These are phyloP conservation scores for Nerophis ophidion DNA, from an alignment of 2,113 vertebrate species.

Conservation along the genomic window DNA sequence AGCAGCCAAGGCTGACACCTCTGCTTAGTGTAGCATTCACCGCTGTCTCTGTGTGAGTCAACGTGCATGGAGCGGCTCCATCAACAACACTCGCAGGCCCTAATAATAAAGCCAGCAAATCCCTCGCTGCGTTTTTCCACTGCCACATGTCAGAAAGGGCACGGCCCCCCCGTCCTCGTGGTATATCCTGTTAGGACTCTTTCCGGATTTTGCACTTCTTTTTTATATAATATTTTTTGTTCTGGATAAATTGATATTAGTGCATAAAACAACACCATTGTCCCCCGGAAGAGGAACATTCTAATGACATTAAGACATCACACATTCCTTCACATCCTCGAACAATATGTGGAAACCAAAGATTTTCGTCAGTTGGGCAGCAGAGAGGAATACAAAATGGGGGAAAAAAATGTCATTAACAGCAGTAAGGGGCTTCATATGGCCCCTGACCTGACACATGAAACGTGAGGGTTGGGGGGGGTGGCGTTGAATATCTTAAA, in stretches of 20 bases:
- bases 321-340: constrained; percentile 49
- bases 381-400: background rate
- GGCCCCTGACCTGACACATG: too few relatives aligned
- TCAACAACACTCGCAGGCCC: constrained; percentile 46
- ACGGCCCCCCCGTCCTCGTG: constrained; percentile 22
- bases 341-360: constrained; percentile 45
- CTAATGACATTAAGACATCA: constrained; percentile 45
- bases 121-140: constrained; percentile 29
- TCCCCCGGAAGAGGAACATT: constrained; percentile 23
- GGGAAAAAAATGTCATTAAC: constrained; percentile 35
- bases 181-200: constrained; percentile 30
- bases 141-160: constrained; percentile 24
- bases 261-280: constrained; percentile 48
- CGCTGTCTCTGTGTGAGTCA: constrained; percentile 52
- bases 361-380: constrained; percentile 26
- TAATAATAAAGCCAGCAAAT: constrained; percentile 53
- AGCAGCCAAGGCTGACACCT: constrained; percentile 50
- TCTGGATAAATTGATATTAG: constrained; percentile 43
- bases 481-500: too few relatives aligned
- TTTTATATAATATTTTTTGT: constrained; percentile 43
- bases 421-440: too few relatives aligned
- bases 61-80: constrained; percentile 45
- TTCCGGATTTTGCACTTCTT: constrained; percentile 38
- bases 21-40: constrained; percentile 45
- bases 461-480: too few relatives aligned